Evolutionary conservation across 2,113 vertebrate genomes (phyloP), one percentile per base, ranked within the genome.

Genomic region (Neotragus moschatus): DNA sequence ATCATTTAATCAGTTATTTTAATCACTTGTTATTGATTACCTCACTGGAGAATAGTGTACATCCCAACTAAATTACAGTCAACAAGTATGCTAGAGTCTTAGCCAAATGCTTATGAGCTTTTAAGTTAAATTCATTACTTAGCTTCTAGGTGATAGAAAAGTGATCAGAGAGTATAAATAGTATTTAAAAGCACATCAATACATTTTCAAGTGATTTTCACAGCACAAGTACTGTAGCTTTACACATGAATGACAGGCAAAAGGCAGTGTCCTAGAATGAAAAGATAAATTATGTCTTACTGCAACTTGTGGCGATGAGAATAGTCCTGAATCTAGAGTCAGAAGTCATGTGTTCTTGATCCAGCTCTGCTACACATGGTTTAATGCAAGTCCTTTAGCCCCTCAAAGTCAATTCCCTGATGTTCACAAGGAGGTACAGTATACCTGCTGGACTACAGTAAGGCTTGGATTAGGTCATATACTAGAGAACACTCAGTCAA

Each of bases 21-120:
- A 96, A 97, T 94, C 47, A 84, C 43, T 93, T 91, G 14, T 58
- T 95, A 97, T 92, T 97, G 96, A 95, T 94, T 97, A 94, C 8
- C 28, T 94, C 66, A 95, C 58, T 90, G 12, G 17, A 88, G 47
- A 86, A 73, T 25, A 55, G 13, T 75, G 28, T 49, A 73, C 47
- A 92, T 92, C 26, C 88, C 79, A 84, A 90, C 36, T 79, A 96
- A 96, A 92, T 88, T 87, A 88, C 80, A 51, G 58, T 94, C 73
- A 56, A 45, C 91, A 82, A 80, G 17, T 87, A 84, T 49, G 21
- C 80, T 80, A 55, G 75, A 58, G 26, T 63, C 33, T 75, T 96
- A 43, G 47, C 6, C 25, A 33, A 94, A 56, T 84, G 47, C 30
- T 80, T 86, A 30, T 58, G 30, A 16, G n/a, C 36, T 84, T 94